Conservation (phyloP, 2,113 vertebrate species). For the Nanorana parkeri region DNA sequence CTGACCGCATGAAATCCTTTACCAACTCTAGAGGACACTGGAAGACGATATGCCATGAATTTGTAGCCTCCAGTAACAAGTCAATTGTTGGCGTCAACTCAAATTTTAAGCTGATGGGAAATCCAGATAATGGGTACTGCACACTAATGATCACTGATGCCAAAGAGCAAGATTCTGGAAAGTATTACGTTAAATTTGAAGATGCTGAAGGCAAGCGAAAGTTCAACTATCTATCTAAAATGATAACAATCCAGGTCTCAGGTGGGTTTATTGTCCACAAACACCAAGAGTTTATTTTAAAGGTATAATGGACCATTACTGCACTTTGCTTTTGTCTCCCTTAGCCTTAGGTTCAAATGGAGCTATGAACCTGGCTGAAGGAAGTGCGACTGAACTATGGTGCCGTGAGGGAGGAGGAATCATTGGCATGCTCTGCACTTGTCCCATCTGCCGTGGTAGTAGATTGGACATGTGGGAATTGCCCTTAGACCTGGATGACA, state of each 20-base stretch:
- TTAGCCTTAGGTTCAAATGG: too few species aligned
- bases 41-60: background rate
- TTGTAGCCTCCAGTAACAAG: background rate
- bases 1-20: background rate
- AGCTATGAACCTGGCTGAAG: too few species aligned
- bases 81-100: background rate
- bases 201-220: background rate
- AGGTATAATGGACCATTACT: too few species aligned
- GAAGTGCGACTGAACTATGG: too few species aligned
- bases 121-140: slow-evolving; percentile 5
- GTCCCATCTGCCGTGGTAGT: too few species aligned
- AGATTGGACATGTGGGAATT: too few species aligned
- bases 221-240: background rate
- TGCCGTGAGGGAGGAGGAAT: too few species aligned
- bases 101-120: slow-evolving; percentile 9
- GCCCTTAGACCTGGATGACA: too few species aligned
- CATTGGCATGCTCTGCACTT: too few species aligned
- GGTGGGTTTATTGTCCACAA: background rate
- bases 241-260: background rate
- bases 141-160: slow-evolving; percentile 11
- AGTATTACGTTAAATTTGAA: slow-evolving; percentile 7
- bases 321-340: too few species aligned
- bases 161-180: background rate
- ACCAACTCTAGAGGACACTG: slow-evolving; percentile 1
- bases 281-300: too few species aligned